These are phyloP conservation scores for Cnemophilus loriae DNA, from an alignment of 2,113 vertebrate species.

Conservation along the genomic window DNA sequence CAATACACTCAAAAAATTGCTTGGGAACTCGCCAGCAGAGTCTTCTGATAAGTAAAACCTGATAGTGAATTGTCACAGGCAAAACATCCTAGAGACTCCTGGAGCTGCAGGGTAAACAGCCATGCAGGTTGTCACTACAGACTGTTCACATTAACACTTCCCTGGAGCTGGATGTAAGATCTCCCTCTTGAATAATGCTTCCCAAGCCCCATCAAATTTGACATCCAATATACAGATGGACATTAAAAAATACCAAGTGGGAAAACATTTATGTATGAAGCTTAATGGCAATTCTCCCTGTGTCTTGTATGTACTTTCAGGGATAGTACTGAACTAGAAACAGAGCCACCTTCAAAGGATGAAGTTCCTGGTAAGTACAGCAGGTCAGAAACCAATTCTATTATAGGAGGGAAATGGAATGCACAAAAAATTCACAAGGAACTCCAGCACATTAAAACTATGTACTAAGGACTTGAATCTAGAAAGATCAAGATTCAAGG, in stretches of 20 bases:
- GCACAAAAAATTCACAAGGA: not conserved
- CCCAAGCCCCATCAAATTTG: not conserved
- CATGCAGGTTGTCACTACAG: not conserved
- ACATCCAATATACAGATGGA: not conserved
- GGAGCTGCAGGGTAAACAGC: not conserved
- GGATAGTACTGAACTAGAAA: not conserved
- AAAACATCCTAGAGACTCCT: not conserved
- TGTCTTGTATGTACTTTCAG: not conserved
- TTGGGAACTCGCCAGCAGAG: not conserved
- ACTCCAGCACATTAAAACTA: not conserved
- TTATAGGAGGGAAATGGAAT: accelerated
- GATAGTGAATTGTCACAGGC: not conserved
- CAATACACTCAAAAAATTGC: not conserved
- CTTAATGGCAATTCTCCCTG: not conserved
- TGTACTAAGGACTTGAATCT: not conserved
- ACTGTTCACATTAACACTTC: not conserved
- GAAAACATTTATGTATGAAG: not conserved
- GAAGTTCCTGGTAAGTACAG: not conserved
- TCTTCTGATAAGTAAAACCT: not conserved
- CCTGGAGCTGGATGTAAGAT: not conserved
- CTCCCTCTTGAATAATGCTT: not conserved
- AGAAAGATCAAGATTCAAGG: not conserved
- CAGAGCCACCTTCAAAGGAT: not conserved
- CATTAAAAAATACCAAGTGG: not conserved
- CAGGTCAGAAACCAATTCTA: not conserved